A percentile compares a stretch with the other conserved stretches of the same genome.
These are phyloP conservation scores for Fabriciana adippe DNA, from an alignment of 2,888 invertebrate species.

Conservation along the genomic window DNA sequence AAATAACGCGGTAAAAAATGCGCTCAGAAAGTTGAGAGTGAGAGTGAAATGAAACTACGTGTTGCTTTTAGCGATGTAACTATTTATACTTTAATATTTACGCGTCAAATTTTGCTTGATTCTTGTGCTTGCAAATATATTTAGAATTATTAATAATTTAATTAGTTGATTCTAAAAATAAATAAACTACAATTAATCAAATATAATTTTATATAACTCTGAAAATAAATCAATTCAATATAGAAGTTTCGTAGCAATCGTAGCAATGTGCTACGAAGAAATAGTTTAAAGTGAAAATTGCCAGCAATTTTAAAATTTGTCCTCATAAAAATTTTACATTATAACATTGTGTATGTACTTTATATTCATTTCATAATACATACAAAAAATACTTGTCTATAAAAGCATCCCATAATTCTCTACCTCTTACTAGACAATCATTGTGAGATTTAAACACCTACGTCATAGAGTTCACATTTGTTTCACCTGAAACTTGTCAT, in stretches of 20 bases:
- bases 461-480: slow-evolving; percentile 27
- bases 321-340: neutral
- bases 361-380: slow-evolving; percentile 14
- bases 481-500: slow-evolving; percentile 23
- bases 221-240: slow-evolving; percentile 5
- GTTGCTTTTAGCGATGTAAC: slow-evolving; percentile 66
- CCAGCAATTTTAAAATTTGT: neutral
- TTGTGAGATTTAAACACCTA: slow-evolving; percentile 15
- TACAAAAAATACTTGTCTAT: slow-evolving; percentile 11
- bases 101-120: slow-evolving; percentile 31
- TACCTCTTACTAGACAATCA: slow-evolving; percentile 2
- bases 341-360: neutral
- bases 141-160: neutral
- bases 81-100: slow-evolving; percentile 50
- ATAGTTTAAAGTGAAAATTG: slow-evolving; percentile 18
- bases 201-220: neutral
- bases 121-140: neutral
- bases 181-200: neutral
- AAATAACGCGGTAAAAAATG: slow-evolving; percentile 79
- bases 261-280: slow-evolving; percentile 41
- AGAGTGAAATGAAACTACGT: slow-evolving; percentile 76
- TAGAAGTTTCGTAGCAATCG: slow-evolving; percentile 41
- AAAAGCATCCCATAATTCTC: slow-evolving; percentile 13
- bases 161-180: neutral
- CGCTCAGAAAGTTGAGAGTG: slow-evolving; percentile 69